Base-by-base conservation (phyloP, 2,113 vertebrate species). In the Alaudala cheleensis region DNA sequence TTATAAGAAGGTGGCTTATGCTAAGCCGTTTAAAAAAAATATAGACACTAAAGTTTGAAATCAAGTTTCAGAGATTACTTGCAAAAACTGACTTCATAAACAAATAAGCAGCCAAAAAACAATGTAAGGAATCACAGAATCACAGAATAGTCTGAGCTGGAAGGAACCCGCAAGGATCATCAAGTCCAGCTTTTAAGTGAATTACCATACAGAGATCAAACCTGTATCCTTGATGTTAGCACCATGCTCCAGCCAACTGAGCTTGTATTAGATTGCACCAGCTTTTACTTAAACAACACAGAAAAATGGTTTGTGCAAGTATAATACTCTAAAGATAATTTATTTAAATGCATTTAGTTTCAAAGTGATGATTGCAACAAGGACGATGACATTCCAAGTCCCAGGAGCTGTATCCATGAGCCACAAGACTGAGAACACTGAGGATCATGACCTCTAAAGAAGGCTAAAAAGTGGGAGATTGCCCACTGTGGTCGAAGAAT, bases 131-230 rank as follows among this genome's bases (percentile, higher is more conserved):
- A 50, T 34, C 37, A 37, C 20, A 40, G 34, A 34, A 49, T 29
- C 12, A 65, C 29, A 50, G 24, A 50, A 12, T 25, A 42, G 3
- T 50, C 14, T 50, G 44, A 44, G 21, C 9, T 44, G 31, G 25
- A 51, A 58, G 37, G 21, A 58, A 10, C 2, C 11, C 31, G 42
- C 31, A 10, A 44, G 22, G 11, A 44, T 34, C 13, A 58, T 26
- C 21, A 21, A 58, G 17, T 22, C 44, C 37, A 58, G 4, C 2
- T 37, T 67, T 67, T 37, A 42, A 37, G 17, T 58, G 31, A 42
- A 44, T 58, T 26, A 17, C 25, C 21, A 51, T 8, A 12, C 0
- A 0, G 26, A 50, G 21, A 37, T 44, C 31, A 58, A 37, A 77
- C 7, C 33, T 42, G 6, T 17, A 37, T 31, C 62, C 37, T 67